Evolutionary conservation across 1,140 invertebrate species (phyloP), one percentile per base, ranked within the genome.

Genomic region (Drosophila repletoides): DNA sequence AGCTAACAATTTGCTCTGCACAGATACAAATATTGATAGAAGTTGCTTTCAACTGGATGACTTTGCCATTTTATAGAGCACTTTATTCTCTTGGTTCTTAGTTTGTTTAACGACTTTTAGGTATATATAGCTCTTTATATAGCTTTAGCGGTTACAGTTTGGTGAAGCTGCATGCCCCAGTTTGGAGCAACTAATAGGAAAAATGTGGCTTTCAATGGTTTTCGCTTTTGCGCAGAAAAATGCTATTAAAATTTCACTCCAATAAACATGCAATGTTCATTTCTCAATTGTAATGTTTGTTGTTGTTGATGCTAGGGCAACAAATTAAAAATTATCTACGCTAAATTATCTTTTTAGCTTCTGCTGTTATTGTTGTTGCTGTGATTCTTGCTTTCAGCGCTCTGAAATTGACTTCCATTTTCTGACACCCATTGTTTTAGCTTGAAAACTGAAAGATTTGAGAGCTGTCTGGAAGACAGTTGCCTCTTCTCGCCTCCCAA

Each of bases 241-340:
- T 51, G 56, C 38, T 22, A 45, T 36, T 46, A 40, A 56, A 67
- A 64, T 55, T 55, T 66, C 61, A 40, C 56, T 66, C 36, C 10
- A 38, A 5, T n/a, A 49, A n/a, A 73, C 59, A 72, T 76, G 76
- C 72, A 76, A 81, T 60, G 58, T 63, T 63, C 51, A 66, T 76
- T 72, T 76, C 64, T 72, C 59, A 76, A 70, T 66, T 83, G 46
- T 63, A 7, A 2, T 2, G n/a, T 31, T 31, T 31, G 29, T 22
- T 4, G 5, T 9, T 41, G 40, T 19, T 48, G 31, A 64, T 60
- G 49, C 34, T 19, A 63, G 72, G 15, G 22, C 38, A 61, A 60
- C 51, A 72, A 63, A 51, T 63, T 73, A 41, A 46, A 72, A 69
- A 76, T 83, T 76, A 83, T 83, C 72, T 76, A 49, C 64, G 77